Evolutionary conservation across 2,113 vertebrate species (phyloP).

Genomic region (Nyctereutes procyonoides): DNA sequence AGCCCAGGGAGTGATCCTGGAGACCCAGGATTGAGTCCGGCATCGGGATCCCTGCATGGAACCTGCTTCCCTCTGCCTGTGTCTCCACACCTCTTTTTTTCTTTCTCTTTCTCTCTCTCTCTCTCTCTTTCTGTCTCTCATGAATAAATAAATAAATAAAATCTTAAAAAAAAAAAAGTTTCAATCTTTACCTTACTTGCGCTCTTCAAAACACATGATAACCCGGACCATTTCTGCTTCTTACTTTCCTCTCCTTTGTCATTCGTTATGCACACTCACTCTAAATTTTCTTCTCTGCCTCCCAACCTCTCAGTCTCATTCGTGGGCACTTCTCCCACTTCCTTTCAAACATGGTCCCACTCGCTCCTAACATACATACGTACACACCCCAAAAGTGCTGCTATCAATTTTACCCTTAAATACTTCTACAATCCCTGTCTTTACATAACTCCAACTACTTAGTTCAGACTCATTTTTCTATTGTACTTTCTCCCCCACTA

Average conservation of each 20-base stretch:
- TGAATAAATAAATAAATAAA: no score
- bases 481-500: not conserved
- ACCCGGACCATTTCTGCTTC: not conserved
- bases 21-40: no score
- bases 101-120: no score
- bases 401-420: not conserved
- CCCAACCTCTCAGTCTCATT: not conserved
- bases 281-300: not conserved
- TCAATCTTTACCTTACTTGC: not conserved
- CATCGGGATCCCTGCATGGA: no score
- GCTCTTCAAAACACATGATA: not conserved
- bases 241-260: not conserved
- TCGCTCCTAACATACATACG: not conserved
- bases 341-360: not conserved
- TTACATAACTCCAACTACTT: not conserved
- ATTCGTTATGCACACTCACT: not conserved
- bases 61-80: no score
- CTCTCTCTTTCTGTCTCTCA: no score
- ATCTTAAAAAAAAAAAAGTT: no score
- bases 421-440: not conserved
- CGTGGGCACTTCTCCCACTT: not conserved
- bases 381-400: not conserved
- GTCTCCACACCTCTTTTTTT: no score
- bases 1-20: no score
- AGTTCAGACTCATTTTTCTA: not conserved